Evolutionary conservation across 1,140 invertebrate genomes (phyloP).

Genomic region (Drosophila littoralis): DNA sequence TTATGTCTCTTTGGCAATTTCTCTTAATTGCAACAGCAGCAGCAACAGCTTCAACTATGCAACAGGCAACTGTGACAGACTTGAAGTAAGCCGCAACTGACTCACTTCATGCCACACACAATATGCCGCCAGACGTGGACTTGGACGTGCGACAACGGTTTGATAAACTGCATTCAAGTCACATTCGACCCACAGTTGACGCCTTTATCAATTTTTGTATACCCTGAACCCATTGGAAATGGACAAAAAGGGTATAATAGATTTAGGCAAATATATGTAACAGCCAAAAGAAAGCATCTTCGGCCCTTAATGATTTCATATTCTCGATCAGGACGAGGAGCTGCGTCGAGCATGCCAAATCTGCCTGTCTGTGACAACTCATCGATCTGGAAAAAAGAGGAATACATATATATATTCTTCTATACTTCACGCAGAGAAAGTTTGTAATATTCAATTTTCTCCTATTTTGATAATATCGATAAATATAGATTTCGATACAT

Average conservation of each 20-base stretch:
- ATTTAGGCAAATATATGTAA: not conserved
- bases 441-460: no score
- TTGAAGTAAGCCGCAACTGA: constrained; percentile 5
- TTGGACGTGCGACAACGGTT: constrained; percentile 59
- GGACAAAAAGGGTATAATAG: not conserved
- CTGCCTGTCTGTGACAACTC: no score
- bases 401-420: no score
- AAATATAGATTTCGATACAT: no score
- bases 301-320: no score
- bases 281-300: no score
- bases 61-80: constrained; percentile 12
- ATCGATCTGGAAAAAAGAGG: no score
- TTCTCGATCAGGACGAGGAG: no score
- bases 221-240: not conserved
- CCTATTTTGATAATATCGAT: no score
- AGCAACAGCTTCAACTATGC: constrained; percentile 10
- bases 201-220: constrained; percentile 65
- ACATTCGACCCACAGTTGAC: constrained; percentile 54
- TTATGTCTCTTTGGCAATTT: constrained; percentile 77
- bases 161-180: constrained; percentile 69
- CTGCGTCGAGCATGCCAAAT: no score
- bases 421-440: no score
- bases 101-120: constrained; percentile 9
- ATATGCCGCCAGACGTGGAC: constrained; percentile 6
- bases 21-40: constrained; percentile 68